These are phyloP conservation scores for Cladopsammia gracilis DNA, from an alignment of 64 coral and sea anemone species.

Conservation along the genomic window DNA sequence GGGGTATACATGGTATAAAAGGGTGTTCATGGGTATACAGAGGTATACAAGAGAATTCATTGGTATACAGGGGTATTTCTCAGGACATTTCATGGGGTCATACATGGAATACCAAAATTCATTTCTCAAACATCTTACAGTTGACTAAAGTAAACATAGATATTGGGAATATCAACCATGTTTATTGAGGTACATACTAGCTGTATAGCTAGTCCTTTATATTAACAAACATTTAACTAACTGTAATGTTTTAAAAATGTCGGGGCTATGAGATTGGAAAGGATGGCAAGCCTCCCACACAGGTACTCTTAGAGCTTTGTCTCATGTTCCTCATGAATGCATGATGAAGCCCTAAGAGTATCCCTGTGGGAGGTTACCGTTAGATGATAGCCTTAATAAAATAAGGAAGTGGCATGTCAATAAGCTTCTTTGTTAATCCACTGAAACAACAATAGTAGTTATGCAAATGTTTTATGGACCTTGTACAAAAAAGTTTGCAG, in stretches of 20 bases:
- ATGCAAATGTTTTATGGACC: slow-evolving; percentile 19
- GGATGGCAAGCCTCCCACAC: too few species aligned
- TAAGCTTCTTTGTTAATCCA: neutral
- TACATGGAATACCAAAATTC: too few species aligned
- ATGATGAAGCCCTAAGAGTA: too few species aligned
- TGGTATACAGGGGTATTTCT: too few species aligned
- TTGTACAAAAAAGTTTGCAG: too few species aligned
- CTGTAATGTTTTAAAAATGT: slow-evolving; percentile 43
- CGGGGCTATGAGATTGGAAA: slow-evolving; percentile 10
- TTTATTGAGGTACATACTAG: slow-evolving; percentile 16
- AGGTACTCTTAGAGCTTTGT: too few species aligned
- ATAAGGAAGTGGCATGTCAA: neutral
- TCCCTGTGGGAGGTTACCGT: neutral
- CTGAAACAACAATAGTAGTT: neutral
- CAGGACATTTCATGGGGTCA: too few species aligned
- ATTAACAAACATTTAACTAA: slow-evolving; percentile 33
- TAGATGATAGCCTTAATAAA: slow-evolving; percentile 9
- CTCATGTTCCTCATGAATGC: too few species aligned
- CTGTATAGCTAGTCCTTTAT: slow-evolving; percentile 45
- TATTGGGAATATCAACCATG: slow-evolving; percentile 19
- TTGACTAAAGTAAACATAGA: slow-evolving; percentile 29
- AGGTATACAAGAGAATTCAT: too few species aligned
- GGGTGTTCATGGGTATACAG: too few species aligned
- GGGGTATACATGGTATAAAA: too few species aligned
- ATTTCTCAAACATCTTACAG: slow-evolving; percentile 11